Percentiles rank a stretch among this genome's conserved stretches.
Evolutionary conservation across 2,113 vertebrate species (phyloP).

Genomic region (Alectura lathami): DNA sequence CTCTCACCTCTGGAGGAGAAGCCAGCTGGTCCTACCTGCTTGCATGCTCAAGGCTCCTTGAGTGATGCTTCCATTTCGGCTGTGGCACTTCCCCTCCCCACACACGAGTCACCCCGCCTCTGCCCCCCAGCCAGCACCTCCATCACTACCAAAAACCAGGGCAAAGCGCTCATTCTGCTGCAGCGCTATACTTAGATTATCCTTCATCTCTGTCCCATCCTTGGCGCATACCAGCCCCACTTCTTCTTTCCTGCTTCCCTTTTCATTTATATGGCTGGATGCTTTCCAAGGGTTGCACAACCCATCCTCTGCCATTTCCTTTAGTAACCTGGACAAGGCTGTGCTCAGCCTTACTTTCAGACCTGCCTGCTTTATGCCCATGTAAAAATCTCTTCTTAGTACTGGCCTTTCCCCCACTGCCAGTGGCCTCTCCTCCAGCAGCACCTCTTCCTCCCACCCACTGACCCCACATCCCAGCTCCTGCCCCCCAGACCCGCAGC

Average conservation of each 20-base stretch:
- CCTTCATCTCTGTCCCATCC: neutral
- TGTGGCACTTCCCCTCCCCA: neutral
- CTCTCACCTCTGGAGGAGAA: neutral
- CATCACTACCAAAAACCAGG: neutral
- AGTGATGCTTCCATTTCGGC: neutral
- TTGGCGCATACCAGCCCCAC: neutral
- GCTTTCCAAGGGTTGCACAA: neutral
- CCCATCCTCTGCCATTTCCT: neutral
- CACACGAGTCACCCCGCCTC: neutral
- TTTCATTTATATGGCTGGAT: neutral
- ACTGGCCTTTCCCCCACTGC: neutral
- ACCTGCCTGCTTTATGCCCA: neutral
- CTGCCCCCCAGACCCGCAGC: neutral
- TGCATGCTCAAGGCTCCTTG: neutral
- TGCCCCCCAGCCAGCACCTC: neutral
- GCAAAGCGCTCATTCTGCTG: neutral
- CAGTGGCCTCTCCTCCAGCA: neutral
- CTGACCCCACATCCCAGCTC: rapidly evolving
- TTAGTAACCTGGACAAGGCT: neutral
- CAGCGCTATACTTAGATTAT: neutral
- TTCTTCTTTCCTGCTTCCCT: constrained; percentile 24
- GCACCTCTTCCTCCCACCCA: neutral
- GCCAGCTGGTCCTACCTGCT: neutral
- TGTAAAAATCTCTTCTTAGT: neutral
- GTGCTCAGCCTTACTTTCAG: neutral